Conservation (phyloP, 1,140 invertebrate genomes). For the Galleria mellonella region DNA sequence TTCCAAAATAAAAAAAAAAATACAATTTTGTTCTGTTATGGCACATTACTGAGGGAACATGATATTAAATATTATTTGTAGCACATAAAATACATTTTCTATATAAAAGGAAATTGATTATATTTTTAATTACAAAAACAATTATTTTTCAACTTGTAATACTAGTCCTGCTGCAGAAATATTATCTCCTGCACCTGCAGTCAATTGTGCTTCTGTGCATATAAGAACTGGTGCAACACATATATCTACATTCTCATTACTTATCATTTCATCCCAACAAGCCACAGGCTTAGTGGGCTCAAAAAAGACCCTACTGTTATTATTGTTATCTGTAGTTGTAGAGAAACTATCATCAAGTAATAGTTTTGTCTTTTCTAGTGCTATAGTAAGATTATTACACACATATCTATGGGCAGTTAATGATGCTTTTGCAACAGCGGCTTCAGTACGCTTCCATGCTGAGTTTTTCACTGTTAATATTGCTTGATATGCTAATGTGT, state of each 20-base stretch:
- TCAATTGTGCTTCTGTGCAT: constrained; percentile 87
- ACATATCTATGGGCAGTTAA: constrained; percentile 90
- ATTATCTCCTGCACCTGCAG: constrained; percentile 92
- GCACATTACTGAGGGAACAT: no score
- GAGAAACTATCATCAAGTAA: constrained; percentile 92
- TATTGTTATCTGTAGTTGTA: constrained; percentile 76
- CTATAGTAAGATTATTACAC: constrained; percentile 84
- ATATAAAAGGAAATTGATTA: no score
- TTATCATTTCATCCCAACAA: constrained; percentile 85
- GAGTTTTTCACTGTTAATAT: constrained; percentile 83
- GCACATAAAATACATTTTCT: no score
- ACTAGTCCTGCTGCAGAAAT: constrained; percentile 90
- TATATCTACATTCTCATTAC: constrained; percentile 77
- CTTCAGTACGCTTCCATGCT: constrained; percentile 84
- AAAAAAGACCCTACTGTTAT: constrained; percentile 76
- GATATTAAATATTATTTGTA: no score
- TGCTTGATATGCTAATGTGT: constrained; percentile 91
- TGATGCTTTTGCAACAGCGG: constrained; percentile 89
- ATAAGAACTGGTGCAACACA: constrained; percentile 91
- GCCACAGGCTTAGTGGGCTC: constrained; percentile 84
- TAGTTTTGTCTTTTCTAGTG: constrained; percentile 80
- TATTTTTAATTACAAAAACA: not conserved
- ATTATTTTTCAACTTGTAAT: constrained; percentile 79
- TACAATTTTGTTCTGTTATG: no score
- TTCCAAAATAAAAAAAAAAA: no score